Evolutionary conservation across 2,888 invertebrate genomes (phyloP).

Genomic region (Lithophane socia): DNA sequence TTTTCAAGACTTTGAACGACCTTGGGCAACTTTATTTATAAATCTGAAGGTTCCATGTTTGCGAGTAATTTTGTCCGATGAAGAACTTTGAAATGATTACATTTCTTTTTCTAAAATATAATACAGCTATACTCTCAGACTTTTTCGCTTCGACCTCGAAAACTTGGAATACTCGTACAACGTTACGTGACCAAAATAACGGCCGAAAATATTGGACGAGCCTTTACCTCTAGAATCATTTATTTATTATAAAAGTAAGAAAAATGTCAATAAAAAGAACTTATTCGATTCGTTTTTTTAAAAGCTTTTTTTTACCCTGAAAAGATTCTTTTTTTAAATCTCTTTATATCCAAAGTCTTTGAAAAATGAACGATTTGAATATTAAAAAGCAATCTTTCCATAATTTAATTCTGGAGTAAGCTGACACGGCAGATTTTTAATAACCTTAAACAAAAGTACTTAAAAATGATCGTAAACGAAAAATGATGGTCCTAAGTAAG

Average conservation of each 20-base stretch:
- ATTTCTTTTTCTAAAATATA: constrained; percentile 26
- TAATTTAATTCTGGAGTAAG: constrained; percentile 1
- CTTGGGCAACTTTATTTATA: constrained; percentile 34
- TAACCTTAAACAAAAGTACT: constrained; percentile 12
- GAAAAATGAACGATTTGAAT: not conserved
- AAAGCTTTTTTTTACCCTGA: not conserved
- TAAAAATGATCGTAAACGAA: constrained; percentile 29
- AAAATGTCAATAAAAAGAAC: not conserved
- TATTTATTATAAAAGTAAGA: constrained; percentile 17
- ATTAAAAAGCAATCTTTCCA: not conserved
- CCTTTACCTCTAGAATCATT: constrained; percentile 1
- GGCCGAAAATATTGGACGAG: constrained; percentile 18
- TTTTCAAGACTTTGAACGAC: not conserved
- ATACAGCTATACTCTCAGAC: constrained; percentile 17
- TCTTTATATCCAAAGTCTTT: not conserved
- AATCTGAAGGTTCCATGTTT: constrained; percentile 34
- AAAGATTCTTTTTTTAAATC: not conserved
- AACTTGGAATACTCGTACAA: constrained; percentile 36
- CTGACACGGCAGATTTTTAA: constrained; percentile 15
- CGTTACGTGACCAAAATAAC: constrained; percentile 50
- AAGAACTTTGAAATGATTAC: constrained; percentile 42
- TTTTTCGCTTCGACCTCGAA: constrained; percentile 33
- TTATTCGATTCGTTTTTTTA: not conserved
- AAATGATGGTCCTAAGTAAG: constrained; percentile 19
- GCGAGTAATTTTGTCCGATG: constrained; percentile 27